Evolutionary conservation across 2,113 vertebrate species (phyloP).

Genomic region (Otocyon megalotis): DNA sequence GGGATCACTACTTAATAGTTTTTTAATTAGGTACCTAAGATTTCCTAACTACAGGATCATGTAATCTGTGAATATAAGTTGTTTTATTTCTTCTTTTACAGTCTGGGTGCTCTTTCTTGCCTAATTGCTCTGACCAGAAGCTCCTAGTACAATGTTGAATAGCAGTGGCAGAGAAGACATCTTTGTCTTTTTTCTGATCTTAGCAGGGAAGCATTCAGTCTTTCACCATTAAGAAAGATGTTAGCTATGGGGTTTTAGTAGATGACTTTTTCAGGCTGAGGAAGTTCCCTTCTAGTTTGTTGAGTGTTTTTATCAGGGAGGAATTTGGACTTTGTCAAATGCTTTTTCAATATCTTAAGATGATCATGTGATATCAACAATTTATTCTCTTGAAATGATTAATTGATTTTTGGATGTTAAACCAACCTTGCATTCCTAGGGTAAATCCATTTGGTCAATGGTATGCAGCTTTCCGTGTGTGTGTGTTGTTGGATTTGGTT

Average conservation of each 20-base stretch:
- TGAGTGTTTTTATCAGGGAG: background rate
- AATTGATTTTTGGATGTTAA: background rate
- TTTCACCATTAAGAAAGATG: background rate
- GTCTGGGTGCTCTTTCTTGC: background rate
- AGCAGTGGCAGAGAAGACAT: background rate
- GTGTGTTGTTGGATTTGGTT: background rate
- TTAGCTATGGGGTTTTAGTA: background rate
- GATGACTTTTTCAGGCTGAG: background rate
- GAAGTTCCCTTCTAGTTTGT: background rate
- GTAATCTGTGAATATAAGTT: background rate
- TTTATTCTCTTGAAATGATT: background rate
- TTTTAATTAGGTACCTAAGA: too few relatives aligned
- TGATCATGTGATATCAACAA: background rate
- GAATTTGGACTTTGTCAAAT: background rate
- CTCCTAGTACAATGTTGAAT: background rate
- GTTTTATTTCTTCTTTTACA: background rate
- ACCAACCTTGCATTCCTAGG: background rate
- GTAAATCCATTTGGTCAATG: background rate
- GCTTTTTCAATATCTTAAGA: background rate
- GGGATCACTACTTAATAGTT: too few relatives aligned
- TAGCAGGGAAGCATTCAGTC: background rate
- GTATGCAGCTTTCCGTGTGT: background rate
- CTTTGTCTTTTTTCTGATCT: background rate
- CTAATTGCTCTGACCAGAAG: background rate
- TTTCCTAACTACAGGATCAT: background rate